Evolutionary conservation across 2,888 invertebrate genomes (phyloP), one percentile per base, ranked within the genome.

Genomic region (Lamellibrachia satsuma): DNA sequence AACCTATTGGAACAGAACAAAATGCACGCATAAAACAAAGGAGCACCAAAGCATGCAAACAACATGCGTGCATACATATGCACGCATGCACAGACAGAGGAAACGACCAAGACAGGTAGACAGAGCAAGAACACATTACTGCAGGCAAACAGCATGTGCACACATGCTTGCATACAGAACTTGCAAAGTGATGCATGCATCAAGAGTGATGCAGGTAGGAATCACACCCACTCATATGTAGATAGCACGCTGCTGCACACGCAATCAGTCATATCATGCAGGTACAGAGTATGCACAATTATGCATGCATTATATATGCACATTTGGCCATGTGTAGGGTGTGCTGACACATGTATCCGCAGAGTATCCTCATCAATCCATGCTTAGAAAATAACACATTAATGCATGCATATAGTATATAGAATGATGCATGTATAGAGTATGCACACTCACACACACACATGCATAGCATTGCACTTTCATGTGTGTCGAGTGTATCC

Each of bases 1-100:
- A 75, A 75, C 75, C 75, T 75, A 75, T 15, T 75, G 75, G 75
- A 75, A 75, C 15, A 75, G 75, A 75, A 75, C 75, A 75, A 75
- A 75, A 75, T 75, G 75, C 75, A 75, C 75, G 75, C 75, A 22
- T 75, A 75, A 75, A 75, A 75, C 75, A 75, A 15, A 75, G 22
- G 75, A 11, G 75, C 75, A 22, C 75, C 15, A 22, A 75, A 75
- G 75, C 75, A 75, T n/a, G 22, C 75, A 75, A n/a, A 22, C 75
- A 75, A 75, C 75, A 75, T 75, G 75, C 22, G 75, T n/a, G 22
- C 75, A 75, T 22, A 75, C 15, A 22, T 39, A 75, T 22, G 75
- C 22, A 22, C 22, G 75, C 75, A 22, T 75, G 75, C 75, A 75
- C 75, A 75, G 15, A 22, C 22, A n/a, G n/a, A 75, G 4, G 22